phyloP scores from a whole-genome alignment of 2,113 vertebrate genomes.

The Oryzias javanicus region DNA sequence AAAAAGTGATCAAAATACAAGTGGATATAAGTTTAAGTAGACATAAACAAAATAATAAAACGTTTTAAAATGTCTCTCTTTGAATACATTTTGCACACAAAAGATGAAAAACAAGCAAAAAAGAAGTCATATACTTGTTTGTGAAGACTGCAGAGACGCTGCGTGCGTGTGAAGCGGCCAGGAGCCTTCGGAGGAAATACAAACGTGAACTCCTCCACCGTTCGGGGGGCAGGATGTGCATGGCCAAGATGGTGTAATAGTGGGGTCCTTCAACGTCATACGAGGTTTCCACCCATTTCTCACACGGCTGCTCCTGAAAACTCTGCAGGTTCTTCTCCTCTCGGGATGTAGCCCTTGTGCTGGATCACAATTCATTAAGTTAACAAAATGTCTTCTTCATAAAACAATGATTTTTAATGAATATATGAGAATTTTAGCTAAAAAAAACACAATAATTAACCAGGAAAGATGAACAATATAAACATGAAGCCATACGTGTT shows the following conservation, averaged over 20 bases:
- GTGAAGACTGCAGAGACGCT: conserved; percentile 85
- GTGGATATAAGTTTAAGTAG: too few relatives aligned
- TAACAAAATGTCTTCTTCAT: neutral
- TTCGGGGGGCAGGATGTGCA: conserved; percentile 90
- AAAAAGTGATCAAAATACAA: too few relatives aligned
- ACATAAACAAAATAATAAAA: too few relatives aligned
- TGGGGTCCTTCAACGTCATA: conserved; percentile 96
- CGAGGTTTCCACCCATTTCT: conserved; percentile 95
- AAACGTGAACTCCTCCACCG: conserved; percentile 85
- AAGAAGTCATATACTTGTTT: conserved; percentile 82
- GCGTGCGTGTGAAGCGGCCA: conserved; percentile 84
- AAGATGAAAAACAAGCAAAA: neutral
- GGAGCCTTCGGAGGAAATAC: conserved; percentile 87
- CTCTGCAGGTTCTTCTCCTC: conserved; percentile 97
- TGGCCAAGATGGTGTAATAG: conserved; percentile 90
- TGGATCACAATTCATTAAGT: conserved; percentile 41
- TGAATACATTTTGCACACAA: neutral
- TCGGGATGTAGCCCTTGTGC: conserved; percentile 92
- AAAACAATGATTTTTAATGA: too few relatives aligned
- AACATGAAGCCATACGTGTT: conserved; percentile 88
- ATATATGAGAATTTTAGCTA: too few relatives aligned
- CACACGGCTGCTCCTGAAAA: conserved; percentile 94
- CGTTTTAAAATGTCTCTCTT: neutral
- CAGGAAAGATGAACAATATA: too few relatives aligned
- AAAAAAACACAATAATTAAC: too few relatives aligned